These are phyloP conservation scores for Neosalanx taihuensis DNA, from an alignment of 2,797 vertebrate genomes.

Conservation along the genomic window DNA sequence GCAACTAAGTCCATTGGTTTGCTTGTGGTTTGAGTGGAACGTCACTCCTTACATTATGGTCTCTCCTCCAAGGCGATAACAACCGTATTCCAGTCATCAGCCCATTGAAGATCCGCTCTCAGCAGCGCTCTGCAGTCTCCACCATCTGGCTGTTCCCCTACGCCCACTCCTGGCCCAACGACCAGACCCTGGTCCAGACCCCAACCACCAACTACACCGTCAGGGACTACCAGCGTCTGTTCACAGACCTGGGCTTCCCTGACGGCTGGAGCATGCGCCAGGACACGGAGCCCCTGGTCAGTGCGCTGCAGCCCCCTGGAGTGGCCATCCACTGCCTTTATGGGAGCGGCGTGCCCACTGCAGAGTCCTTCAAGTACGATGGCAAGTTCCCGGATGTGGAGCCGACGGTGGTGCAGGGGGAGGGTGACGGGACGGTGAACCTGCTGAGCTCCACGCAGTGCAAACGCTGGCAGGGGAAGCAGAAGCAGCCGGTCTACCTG, in stretches of 20 bases:
- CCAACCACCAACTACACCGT: conserved; percentile 87
- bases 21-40: background rate
- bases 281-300: conserved; percentile 84
- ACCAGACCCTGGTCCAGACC: conserved; percentile 84
- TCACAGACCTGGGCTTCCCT: conserved; percentile 81
- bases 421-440: conserved; percentile 95
- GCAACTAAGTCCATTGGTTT: background rate
- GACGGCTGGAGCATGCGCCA: conserved; percentile 93
- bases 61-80: conserved; percentile 82
- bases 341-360: conserved; percentile 82
- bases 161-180: conserved; percentile 82
- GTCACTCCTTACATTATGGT: background rate
- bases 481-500: conserved; percentile 79
- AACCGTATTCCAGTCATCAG: conserved; percentile 92
- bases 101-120: conserved; percentile 86
- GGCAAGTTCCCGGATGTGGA: conserved; percentile 87
- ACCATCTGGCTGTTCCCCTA: conserved; percentile 94
- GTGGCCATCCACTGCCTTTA: conserved; percentile 90
- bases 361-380: conserved; percentile 83
- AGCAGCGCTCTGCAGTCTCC: conserved; percentile 90
- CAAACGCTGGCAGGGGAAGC: conserved; percentile 75
- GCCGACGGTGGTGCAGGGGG: conserved; percentile 75
- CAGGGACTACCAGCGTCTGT: conserved; percentile 83
- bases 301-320: conserved; percentile 73
- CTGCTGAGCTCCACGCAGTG: conserved; percentile 84